Evolutionary conservation across 2,888 invertebrate genomes (phyloP).

Genomic region (Papilio gigon): DNA sequence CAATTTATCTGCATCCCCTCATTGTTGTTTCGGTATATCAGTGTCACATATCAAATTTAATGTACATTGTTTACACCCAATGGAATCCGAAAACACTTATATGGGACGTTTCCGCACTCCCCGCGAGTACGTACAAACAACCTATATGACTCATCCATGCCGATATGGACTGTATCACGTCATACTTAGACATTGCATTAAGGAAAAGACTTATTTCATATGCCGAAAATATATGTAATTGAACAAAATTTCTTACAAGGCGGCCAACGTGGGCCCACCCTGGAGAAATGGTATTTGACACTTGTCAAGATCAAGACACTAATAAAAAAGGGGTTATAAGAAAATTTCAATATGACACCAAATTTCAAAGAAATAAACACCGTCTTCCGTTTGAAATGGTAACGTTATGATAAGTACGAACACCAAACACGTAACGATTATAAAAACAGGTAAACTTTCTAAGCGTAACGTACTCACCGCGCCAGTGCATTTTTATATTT

Average conservation of each 20-base stretch:
- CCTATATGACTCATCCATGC: constrained; percentile 73
- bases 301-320: constrained; percentile 67
- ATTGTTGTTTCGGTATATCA: constrained; percentile 44
- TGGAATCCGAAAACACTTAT: constrained; percentile 72
- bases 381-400: constrained; percentile 24
- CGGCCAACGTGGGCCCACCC: constrained; percentile 81
- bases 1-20: constrained; percentile 44
- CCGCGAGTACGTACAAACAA: constrained; percentile 67
- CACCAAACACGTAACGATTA: constrained; percentile 60
- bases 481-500: constrained; percentile 98
- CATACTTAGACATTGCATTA: constrained; percentile 59
- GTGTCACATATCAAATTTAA: constrained; percentile 49
- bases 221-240: constrained; percentile 43
- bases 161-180: constrained; percentile 73
- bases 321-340: constrained; percentile 72
- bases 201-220: constrained; percentile 51
- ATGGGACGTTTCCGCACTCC: constrained; percentile 73
- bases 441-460: constrained; percentile 78
- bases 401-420: constrained; percentile 40
- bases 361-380: constrained; percentile 33
- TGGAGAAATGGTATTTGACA: constrained; percentile 67
- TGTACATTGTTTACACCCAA: constrained; percentile 65
- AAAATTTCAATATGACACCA: constrained; percentile 47
- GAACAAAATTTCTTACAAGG: constrained; percentile 50
- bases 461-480: constrained; percentile 90